Evolutionary conservation across 2,888 invertebrate species (phyloP).

Genomic region (Oxycera nigricornis): DNA sequence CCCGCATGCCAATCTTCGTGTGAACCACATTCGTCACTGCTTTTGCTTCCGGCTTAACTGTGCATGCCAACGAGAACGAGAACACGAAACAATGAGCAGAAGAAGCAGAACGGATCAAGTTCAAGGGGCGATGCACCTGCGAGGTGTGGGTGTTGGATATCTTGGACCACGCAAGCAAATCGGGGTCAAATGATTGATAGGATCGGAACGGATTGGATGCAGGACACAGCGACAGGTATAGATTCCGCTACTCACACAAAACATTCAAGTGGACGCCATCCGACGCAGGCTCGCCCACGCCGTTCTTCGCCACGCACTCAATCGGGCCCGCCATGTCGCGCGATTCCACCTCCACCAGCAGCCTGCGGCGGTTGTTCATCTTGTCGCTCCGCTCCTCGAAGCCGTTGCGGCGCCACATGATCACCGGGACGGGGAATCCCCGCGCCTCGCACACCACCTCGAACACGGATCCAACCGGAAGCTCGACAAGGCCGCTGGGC

Average conservation of each 20-base stretch:
- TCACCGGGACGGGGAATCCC: slow-evolving; percentile 76
- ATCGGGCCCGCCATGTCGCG: slow-evolving; percentile 74
- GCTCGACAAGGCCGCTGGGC: slow-evolving; percentile 73
- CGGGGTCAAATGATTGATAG: too few relatives aligned
- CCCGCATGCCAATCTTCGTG: slow-evolving; percentile 74
- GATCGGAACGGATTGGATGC: too few relatives aligned
- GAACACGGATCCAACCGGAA: slow-evolving; percentile 76
- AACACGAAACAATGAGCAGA: too few relatives aligned
- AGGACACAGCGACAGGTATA: too few relatives aligned
- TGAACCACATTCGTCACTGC: slow-evolving; percentile 74
- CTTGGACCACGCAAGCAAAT: too few relatives aligned
- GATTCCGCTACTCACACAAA: slow-evolving; percentile 68
- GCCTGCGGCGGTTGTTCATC: slow-evolving; percentile 56
- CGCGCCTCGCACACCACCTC: slow-evolving; percentile 75
- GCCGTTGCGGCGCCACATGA: slow-evolving; percentile 70
- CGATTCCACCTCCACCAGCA: slow-evolving; percentile 62
- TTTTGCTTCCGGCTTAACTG: slow-evolving; percentile 78
- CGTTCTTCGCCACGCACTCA: slow-evolving; percentile 76
- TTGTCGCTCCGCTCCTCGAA: slow-evolving; percentile 46
- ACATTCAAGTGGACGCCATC: slow-evolving; percentile 74
- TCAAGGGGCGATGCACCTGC: neutral
- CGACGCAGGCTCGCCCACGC: slow-evolving; percentile 75
- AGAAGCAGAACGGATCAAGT: neutral
- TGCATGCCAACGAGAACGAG: slow-evolving; percentile 21
- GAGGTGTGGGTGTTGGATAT: neutral